phyloP scores from a whole-genome alignment of 2,797 vertebrate genomes.

The Rhynchonycteris naso region DNA sequence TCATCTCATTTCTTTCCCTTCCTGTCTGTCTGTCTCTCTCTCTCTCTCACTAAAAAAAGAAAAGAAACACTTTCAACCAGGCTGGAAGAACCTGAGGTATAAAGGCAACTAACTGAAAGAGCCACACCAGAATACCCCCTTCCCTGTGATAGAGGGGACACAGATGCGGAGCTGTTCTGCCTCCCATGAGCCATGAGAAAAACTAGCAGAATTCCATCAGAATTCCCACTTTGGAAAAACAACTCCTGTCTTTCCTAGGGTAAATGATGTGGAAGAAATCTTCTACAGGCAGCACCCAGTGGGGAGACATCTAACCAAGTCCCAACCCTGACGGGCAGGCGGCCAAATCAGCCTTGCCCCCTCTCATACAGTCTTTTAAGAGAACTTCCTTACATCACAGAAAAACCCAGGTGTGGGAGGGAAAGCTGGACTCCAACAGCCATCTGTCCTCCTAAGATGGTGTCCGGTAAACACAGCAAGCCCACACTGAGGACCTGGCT shows the following conservation, averaged over 20 bases:
- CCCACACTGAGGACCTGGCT: background rate
- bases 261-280: background rate
- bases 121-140: background rate
- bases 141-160: background rate
- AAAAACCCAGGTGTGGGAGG: background rate
- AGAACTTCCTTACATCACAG: background rate
- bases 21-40: too few species aligned
- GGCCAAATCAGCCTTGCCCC: accelerated
- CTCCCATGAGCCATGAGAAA: accelerated
- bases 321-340: accelerated
- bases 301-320: background rate
- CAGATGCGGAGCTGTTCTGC: background rate
- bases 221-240: background rate
- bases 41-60: too few species aligned
- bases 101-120: background rate
- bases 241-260: background rate
- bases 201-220: background rate
- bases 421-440: background rate
- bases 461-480: background rate
- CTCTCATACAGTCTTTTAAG: background rate
- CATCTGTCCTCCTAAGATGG: background rate
- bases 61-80: background rate
- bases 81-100: background rate
- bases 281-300: background rate
- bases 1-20: too few species aligned